phyloP scores from a whole-genome alignment of 2,113 vertebrate genomes.

The Myanophis thanlyinensis region DNA sequence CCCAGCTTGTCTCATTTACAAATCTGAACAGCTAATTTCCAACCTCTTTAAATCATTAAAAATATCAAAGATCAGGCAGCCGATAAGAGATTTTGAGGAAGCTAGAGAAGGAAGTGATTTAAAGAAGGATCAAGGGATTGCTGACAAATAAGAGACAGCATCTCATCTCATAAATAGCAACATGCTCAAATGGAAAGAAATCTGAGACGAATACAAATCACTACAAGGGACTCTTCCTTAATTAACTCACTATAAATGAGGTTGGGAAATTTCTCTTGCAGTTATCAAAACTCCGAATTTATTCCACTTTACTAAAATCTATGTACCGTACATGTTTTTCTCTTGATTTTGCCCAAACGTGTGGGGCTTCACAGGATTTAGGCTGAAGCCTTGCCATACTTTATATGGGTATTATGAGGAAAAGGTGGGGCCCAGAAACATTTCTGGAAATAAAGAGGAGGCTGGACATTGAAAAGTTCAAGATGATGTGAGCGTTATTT shows the following conservation, averaged over 20 bases:
- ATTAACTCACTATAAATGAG: not conserved
- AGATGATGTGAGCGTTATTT: not conserved
- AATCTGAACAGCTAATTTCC: not conserved
- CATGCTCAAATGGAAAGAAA: not conserved
- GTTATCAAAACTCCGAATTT: not conserved
- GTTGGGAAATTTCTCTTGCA: not conserved
- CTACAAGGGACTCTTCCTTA: not conserved
- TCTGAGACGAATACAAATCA: not conserved
- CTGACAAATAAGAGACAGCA: not conserved
- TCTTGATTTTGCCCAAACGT: not conserved
- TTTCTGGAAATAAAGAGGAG: not conserved
- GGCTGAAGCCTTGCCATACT: not conserved
- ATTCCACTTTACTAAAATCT: not conserved
- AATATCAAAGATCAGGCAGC: not conserved
- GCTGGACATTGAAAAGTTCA: not conserved
- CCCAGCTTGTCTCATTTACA: not conserved
- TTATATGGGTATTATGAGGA: not conserved
- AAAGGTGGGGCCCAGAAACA: not conserved
- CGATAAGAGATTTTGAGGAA: not conserved
- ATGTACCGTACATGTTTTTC: not conserved
- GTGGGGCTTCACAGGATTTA: not conserved
- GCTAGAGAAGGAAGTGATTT: not conserved
- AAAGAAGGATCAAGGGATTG: not conserved
- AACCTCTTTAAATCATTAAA: not conserved
- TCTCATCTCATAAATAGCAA: not conserved